phyloP scores from a whole-genome alignment of 2,888 invertebrate genomes.

The Cepaea hortensis region DNA sequence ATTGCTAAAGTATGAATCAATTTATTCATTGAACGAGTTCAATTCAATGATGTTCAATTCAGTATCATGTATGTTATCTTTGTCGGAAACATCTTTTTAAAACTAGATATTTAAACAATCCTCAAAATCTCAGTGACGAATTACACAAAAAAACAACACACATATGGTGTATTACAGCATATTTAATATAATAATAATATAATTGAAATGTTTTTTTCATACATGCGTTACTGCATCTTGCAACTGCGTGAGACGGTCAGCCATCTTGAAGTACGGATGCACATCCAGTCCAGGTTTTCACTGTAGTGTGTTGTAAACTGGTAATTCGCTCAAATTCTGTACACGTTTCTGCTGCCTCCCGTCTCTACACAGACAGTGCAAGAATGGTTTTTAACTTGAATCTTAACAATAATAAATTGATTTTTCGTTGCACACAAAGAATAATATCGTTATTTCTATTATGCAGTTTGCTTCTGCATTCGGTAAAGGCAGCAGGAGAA shows the following conservation, averaged over 20 bases:
- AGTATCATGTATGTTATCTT: too few species aligned
- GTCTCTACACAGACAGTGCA: neutral
- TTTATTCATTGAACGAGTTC: too few species aligned
- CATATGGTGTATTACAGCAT: neutral
- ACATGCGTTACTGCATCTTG: constrained; percentile 95
- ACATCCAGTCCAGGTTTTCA: constrained; percentile 11
- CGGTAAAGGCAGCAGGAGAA: constrained; percentile 69
- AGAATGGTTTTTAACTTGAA: constrained; percentile 50
- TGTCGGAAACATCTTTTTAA: too few species aligned
- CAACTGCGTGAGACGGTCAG: constrained; percentile 93
- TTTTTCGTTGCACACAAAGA: constrained; percentile 35
- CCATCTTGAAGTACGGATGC: constrained; percentile 81
- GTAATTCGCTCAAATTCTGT: too few species aligned
- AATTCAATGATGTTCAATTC: too few species aligned
- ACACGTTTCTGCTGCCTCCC: too few species aligned
- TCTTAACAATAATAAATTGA: constrained; percentile 26
- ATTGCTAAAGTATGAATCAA: too few species aligned
- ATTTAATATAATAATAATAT: neutral
- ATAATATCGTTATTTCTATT: constrained; percentile 47
- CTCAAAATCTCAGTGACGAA: too few species aligned
- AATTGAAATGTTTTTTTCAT: neutral
- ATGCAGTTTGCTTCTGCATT: constrained; percentile 57
- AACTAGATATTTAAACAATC: too few species aligned
- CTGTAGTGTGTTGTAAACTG: neutral
- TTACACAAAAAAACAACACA: neutral